Evolutionary conservation across 2,113 vertebrate species (phyloP).

Genomic region (Perca fluviatilis): DNA sequence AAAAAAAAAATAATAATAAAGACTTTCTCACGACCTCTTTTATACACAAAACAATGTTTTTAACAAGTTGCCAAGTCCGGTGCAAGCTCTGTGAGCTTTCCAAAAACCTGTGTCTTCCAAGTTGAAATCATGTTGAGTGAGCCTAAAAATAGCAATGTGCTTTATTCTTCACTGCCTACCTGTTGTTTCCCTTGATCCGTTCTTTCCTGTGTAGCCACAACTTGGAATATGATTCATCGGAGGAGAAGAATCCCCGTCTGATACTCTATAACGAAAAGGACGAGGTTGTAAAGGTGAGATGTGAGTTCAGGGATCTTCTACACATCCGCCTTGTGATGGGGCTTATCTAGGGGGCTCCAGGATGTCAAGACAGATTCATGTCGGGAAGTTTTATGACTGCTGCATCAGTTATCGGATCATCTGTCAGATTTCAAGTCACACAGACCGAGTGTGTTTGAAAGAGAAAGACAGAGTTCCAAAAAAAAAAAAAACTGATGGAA

Average conservation of each 20-base stretch:
- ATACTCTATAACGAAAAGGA: conserved; percentile 85
- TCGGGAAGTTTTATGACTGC: conserved; percentile 15
- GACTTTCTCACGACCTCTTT: conserved; percentile 60
- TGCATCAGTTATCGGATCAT: conserved; percentile 39
- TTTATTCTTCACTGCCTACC: conserved; percentile 28
- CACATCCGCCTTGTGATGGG: background rate
- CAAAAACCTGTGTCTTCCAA: conserved; percentile 20
- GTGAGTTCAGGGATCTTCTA: background rate
- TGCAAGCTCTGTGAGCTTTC: conserved; percentile 49
- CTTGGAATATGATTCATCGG: conserved; percentile 84
- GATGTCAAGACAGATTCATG: conserved; percentile 22
- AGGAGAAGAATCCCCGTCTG: conserved; percentile 83
- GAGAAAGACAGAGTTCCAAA: background rate
- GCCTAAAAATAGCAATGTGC: conserved; percentile 38
- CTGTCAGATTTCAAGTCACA: conserved; percentile 29
- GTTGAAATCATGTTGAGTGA: conserved; percentile 28
- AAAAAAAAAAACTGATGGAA: background rate
- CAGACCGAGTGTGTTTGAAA: conserved; percentile 31
- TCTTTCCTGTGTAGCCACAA: conserved; percentile 79
- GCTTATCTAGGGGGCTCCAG: conserved; percentile 28
- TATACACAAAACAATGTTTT: conserved; percentile 42
- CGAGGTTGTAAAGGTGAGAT: conserved; percentile 84
- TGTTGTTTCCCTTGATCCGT: conserved; percentile 74
- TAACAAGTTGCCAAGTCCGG: conserved; percentile 19
- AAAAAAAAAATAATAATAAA: conserved; percentile 5